Conservation (phyloP, 2,113 vertebrate species). For the Smithornis capensis region DNA sequence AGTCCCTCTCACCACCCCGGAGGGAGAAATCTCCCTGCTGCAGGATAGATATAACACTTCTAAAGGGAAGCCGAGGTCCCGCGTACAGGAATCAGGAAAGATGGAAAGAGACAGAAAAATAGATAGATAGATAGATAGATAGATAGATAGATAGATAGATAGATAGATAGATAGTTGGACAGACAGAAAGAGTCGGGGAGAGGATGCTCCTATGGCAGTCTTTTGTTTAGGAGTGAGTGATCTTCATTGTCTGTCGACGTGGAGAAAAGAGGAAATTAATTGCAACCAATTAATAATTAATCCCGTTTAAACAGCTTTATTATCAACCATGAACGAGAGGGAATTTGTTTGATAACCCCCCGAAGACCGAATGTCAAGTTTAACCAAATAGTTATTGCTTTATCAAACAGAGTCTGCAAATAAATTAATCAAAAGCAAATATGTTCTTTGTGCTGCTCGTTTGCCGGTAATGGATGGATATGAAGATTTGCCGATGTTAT, state of each 20-base stretch:
- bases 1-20: not conserved
- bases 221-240: conserved; percentile 71
- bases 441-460: conserved; percentile 86
- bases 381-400: conserved; percentile 94
- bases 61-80: not conserved
- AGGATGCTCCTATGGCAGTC: conserved; percentile 2
- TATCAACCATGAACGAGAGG: conserved; percentile 74
- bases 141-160: no score
- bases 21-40: not conserved
- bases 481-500: conserved; percentile 98
- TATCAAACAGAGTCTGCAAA: conserved; percentile 93
- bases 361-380: conserved; percentile 86
- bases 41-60: not conserved
- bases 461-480: conserved; percentile 95
- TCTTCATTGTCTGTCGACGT: conserved; percentile 52
- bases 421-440: conserved; percentile 98
- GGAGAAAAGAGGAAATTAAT: conserved; percentile 80
- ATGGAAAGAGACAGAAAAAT: not conserved
- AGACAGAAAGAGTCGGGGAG: not conserved
- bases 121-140: no score
- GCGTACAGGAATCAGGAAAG: not conserved
- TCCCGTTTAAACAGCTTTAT: conserved; percentile 80
- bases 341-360: conserved; percentile 85
- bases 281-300: conserved; percentile 91
- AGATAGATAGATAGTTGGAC: not conserved